Conservation (phyloP, 2,113 vertebrate genomes). For the Felis catus region DNA sequence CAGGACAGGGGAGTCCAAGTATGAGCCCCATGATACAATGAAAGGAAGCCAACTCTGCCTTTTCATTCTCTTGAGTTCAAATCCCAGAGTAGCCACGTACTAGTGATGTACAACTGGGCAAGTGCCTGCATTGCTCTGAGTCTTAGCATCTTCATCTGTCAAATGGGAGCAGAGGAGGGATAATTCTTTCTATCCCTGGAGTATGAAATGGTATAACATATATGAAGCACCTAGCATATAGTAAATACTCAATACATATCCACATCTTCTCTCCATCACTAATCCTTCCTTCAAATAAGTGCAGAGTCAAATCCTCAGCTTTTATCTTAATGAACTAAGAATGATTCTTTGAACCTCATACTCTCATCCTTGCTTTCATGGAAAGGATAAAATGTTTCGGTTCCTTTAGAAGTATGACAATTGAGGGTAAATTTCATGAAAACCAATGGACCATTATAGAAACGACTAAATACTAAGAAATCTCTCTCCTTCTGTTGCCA, state of each 20-base stretch:
- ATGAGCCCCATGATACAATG: background rate
- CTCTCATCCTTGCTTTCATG: background rate
- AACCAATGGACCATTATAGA: background rate
- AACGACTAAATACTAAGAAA: background rate
- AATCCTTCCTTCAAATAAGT: background rate
- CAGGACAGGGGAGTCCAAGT: background rate
- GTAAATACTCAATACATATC: background rate
- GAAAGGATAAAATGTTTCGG: background rate
- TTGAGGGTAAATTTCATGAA: background rate
- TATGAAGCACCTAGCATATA: background rate
- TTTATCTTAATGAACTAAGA: background rate
- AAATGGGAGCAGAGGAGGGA: background rate
- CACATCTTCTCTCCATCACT: background rate
- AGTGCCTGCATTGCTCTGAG: background rate
- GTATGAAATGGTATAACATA: background rate
- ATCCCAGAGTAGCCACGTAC: background rate
- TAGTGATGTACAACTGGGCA: background rate
- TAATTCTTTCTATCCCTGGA: background rate
- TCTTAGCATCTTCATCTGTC: background rate
- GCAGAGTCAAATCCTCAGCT: background rate
- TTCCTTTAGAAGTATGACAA: background rate
- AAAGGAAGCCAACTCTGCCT: background rate
- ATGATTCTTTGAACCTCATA: background rate
- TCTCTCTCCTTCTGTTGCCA: background rate
- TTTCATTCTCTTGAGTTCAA: background rate